Evolutionary conservation across 2,888 invertebrate genomes (phyloP), one percentile per base, ranked within the genome.

Genomic region (Xylophagus ater): DNA sequence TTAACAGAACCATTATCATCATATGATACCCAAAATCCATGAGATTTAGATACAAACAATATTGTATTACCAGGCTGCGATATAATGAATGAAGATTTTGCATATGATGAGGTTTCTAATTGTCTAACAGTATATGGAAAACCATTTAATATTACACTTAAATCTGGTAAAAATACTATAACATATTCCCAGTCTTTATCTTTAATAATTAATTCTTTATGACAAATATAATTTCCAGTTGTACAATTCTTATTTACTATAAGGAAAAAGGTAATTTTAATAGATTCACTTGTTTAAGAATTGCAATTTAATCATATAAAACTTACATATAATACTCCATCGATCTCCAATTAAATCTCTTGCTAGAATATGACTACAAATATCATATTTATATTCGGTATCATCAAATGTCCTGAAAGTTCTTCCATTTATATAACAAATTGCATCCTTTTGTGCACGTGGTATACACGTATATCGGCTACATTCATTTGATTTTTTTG

Each of bases 371-470:
- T 89, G 87, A 65, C 80, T 78, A 60, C 88, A 89, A 12, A 82
- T 72, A 49, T 86, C 84, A 51, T 81, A 83, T 50, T 83, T 82
- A 57, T 78, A 86, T 53, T 82, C 78, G 0, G 74, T 68, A 12
- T 77, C 76, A 57, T 88, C 88, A 53, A 89, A 88, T 0, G 87
- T 87, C 47, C 71, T 77, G 55, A 88, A 78, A 0, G 78, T 79
- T 37, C 79, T 73, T 1, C 83, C 83, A 2, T 78, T 80, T n/a
- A 86, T 66, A 52, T 61, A 59, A 20, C 65, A 65, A 51, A 73
- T 71, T 21, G 72, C 74, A 41, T 78, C 78, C 0, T 73, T 72
- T 25, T 74, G 71, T 0, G 73, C 71, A 1, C 74, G 73, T 3
- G 77, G 75, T 30, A 72, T 70, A 52, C 83, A 83, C 1, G 69